Conservation (phyloP, 2,113 vertebrate genomes). For the Platycercus adscitus region DNA sequence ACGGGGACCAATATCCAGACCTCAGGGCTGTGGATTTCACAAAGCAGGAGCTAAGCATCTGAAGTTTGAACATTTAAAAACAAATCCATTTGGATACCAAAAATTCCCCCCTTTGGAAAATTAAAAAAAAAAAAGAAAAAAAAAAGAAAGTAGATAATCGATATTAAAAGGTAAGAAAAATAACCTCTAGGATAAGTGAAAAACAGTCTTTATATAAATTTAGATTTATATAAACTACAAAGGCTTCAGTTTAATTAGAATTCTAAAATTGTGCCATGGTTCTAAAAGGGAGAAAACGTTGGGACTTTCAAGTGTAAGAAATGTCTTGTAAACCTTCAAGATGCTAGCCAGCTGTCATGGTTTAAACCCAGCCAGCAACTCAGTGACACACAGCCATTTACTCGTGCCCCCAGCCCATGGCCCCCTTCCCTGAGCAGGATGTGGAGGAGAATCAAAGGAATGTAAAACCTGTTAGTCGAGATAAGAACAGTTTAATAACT, state of each 20-base stretch:
- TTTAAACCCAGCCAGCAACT: neutral
- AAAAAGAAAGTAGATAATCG: neutral
- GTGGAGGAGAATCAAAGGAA: neutral
- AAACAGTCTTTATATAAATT: neutral
- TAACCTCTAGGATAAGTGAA: neutral
- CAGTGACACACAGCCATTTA: neutral
- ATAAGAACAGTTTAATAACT: neutral
- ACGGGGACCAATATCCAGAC: neutral
- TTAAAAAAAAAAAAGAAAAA: neutral
- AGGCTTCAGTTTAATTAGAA: neutral
- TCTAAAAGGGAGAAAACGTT: neutral
- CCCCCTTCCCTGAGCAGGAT: neutral
- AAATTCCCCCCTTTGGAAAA: neutral
- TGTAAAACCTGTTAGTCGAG: neutral
- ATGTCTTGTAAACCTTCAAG: neutral
- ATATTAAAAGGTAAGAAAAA: neutral
- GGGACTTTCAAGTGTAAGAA: neutral
- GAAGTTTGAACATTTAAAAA: neutral
- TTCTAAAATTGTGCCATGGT: neutral
- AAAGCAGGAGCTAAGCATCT: neutral
- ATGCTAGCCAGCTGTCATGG: neutral
- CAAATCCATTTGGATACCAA: neutral
- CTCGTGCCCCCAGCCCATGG: neutral
- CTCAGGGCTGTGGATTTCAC: neutral
- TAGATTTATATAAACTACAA: neutral